Percentiles rank a stretch among this genome's conserved stretches.
phyloP scores from a whole-genome alignment of 2,113 vertebrate species.

The Pelmatolapia mariae region DNA sequence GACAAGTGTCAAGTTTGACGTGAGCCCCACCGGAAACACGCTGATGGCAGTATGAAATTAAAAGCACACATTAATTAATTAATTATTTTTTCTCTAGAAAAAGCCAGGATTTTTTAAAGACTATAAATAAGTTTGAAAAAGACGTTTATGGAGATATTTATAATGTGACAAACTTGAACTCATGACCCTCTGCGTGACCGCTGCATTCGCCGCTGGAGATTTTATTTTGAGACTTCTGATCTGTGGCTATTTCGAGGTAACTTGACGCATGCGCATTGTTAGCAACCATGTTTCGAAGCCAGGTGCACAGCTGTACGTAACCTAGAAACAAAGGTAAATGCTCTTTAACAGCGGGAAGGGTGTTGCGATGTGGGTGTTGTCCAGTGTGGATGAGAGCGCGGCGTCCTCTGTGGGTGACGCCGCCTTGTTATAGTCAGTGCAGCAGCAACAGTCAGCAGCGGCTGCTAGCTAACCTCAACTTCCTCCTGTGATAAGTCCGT shows the following conservation, averaged over 20 bases:
- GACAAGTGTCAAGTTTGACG: not conserved
- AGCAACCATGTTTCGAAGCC: slow-evolving; percentile 11
- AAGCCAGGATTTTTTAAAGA: not conserved
- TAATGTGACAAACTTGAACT: not conserved
- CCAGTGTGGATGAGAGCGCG: not conserved
- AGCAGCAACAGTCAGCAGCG: not conserved
- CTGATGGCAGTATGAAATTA: not conserved
- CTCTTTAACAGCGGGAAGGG: accelerated
- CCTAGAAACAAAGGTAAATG: accelerated
- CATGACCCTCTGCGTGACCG: too few relatives aligned
- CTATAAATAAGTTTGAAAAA: not conserved
- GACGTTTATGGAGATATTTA: not conserved
- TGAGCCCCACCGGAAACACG: not conserved
- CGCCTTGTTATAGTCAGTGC: not conserved
- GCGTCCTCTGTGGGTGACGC: not conserved
- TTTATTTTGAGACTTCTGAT: not conserved
- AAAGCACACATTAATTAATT: not conserved
- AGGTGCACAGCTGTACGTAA: not conserved
- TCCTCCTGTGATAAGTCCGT: not conserved
- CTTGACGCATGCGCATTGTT: not conserved
- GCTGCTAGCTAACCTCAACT: slow-evolving; percentile 16
- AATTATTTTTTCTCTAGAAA: accelerated
- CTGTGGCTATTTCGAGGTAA: not conserved
- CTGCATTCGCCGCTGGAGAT: not conserved
- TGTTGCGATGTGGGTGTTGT: not conserved